phyloP scores from a whole-genome alignment of 2,113 vertebrate genomes.

The Aleadryas rufinucha region DNA sequence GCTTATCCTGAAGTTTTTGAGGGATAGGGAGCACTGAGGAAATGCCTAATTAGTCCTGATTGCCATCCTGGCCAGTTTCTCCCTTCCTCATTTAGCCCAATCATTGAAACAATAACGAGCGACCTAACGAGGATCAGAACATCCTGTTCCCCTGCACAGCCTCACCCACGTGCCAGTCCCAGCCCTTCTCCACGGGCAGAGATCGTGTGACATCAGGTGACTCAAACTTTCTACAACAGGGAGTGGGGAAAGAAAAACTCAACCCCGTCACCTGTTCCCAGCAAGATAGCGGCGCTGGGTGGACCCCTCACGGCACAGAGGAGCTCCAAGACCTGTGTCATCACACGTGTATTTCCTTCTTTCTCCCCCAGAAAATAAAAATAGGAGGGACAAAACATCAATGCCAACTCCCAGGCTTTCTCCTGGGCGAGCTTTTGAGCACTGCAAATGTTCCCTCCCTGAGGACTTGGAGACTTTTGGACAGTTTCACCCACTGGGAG shows the following conservation, averaged over 20 bases:
- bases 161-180: background rate
- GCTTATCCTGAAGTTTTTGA: background rate
- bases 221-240: background rate
- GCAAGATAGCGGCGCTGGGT: rapidly evolving
- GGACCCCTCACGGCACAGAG: rapidly evolving
- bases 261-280: background rate
- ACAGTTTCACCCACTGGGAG: background rate
- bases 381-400: background rate
- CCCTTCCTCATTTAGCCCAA: background rate
- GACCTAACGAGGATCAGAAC: background rate
- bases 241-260: background rate
- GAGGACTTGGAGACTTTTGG: background rate
- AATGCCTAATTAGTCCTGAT: slow-evolving; percentile 4
- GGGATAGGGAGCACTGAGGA: background rate
- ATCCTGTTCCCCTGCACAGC: background rate
- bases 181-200: background rate
- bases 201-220: background rate
- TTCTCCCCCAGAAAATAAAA: background rate
- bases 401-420: background rate
- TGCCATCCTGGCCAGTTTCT: background rate
- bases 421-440: rapidly evolving
- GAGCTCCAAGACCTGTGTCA: background rate
- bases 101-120: background rate
- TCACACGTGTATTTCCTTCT: background rate
- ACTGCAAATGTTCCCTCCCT: too few species aligned